A percentile compares a stretch with the other conserved stretches of the same genome.
Evolutionary conservation across 2,888 invertebrate species (phyloP).

Genomic region (Sicus ferrugineus): DNA sequence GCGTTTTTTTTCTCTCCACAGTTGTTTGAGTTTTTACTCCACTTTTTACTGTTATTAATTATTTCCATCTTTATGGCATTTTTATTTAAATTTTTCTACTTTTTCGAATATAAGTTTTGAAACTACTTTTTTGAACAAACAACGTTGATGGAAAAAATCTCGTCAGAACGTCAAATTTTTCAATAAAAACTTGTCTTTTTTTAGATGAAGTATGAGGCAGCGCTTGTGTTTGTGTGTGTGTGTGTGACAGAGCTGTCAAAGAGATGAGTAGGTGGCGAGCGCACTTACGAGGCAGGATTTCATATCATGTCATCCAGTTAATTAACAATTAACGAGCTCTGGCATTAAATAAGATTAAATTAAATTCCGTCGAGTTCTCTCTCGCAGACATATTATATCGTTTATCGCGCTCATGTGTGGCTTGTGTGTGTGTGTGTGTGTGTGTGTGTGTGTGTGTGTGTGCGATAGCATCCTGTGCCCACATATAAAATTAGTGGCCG

Average conservation of each 20-base stretch:
- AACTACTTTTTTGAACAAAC: neutral
- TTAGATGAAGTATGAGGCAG: neutral
- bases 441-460: no score
- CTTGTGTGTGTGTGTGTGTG: neutral
- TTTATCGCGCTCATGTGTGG: neutral
- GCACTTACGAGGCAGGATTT: slow-evolving; percentile 3
- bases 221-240: neutral
- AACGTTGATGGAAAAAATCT: slow-evolving; percentile 34
- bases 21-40: neutral
- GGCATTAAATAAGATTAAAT: slow-evolving; percentile 33
- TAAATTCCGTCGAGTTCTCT: slow-evolving; percentile 17
- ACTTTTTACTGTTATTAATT: neutral
- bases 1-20: neutral
- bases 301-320: slow-evolving; percentile 32
- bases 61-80: neutral
- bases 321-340: slow-evolving; percentile 38
- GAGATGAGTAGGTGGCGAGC: neutral
- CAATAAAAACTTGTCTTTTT: neutral
- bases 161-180: slow-evolving; percentile 31
- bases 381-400: neutral
- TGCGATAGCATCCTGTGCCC: no score
- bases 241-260: neutral
- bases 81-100: neutral
- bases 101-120: neutral
- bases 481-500: no score